Base-by-base conservation (phyloP, 1,140 invertebrate genomes). In the Danaus melanippus region DNA sequence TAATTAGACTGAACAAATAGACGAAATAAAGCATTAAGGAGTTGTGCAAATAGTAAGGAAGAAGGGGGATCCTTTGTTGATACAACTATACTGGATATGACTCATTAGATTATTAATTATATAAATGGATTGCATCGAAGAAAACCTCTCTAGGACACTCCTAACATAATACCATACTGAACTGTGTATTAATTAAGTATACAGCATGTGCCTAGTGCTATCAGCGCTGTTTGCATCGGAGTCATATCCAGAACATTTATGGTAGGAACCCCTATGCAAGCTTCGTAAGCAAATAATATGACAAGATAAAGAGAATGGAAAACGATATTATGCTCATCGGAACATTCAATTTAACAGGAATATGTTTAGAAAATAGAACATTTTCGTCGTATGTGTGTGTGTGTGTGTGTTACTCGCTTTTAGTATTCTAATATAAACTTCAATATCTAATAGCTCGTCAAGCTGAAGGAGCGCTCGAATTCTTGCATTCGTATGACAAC, bases 11-110 rank as follows among this genome's bases (percentile, higher is more conserved):
- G 72, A 76, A 66, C 75, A 85, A 75, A 85, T 81, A 82, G 65
- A 78, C 67, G 77, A 80, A 83, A 83, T 83, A 80, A 85, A 83
- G 79, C 77, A 83, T 82, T 83, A 80, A 85, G 80, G 77, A 83
- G 69, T 75, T 80, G 73, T 66, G 72, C 78, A 84, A 84, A 84
- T 73, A 82, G 58, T 68, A 74, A 60, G 67, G 61, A 69, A 66
- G 73, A 74, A 71, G 79, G 76, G 76, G 62, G 67, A 59, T 21
- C 47, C 43, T 52, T 50, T 59, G 53, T 10, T 40, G 56, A 70
- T 64, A 41, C 59, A 66, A 8, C 41, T 43, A 15, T 50, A 56
- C 68, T 75, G 52, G 68, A 75, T 62, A 41, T 40, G 58, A 52
- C 47, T 56, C 49, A n/a, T 49, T 45, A n/a, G 43, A 43, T 49